phyloP scores from a whole-genome alignment of 2,797 vertebrate genomes.

The Psittacula derbiana region DNA sequence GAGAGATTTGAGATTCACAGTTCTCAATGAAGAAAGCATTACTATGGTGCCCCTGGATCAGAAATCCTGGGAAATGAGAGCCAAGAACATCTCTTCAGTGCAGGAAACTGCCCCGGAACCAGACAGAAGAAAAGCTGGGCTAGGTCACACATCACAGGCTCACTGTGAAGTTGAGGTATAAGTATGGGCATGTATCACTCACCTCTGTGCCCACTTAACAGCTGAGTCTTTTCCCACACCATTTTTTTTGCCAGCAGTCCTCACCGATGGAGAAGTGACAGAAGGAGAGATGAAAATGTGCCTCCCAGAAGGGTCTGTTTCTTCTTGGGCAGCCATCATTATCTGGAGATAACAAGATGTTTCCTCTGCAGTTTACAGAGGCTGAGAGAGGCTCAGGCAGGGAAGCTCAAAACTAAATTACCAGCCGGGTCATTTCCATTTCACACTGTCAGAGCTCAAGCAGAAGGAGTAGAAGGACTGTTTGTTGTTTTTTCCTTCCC shows the following conservation, averaged over 20 bases:
- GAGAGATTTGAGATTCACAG: neutral
- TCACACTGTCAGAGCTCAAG: neutral
- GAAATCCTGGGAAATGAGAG: neutral
- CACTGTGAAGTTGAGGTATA: neutral
- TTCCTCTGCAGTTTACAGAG: neutral
- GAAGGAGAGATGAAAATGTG: neutral
- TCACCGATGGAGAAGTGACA: neutral
- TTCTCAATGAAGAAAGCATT: neutral
- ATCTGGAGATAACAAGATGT: neutral
- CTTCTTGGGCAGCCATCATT: neutral
- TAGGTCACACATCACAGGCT: neutral
- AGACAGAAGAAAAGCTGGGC: neutral
- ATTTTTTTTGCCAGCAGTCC: neutral
- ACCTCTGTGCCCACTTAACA: neutral
- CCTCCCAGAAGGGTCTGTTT: neutral
- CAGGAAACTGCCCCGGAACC: neutral
- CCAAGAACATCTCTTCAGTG: neutral
- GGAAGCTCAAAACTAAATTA: neutral
- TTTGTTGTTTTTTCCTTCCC: constrained; percentile 29
- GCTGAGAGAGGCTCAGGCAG: neutral
- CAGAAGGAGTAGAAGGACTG: neutral
- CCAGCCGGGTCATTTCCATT: constrained; percentile 36
- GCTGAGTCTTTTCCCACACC: neutral
- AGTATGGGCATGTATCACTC: neutral
- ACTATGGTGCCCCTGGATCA: neutral